Percentiles rank a stretch among this genome's conserved stretches.
phyloP scores from a whole-genome alignment of 2,888 invertebrate genomes.

The Salpingus planirostris region DNA sequence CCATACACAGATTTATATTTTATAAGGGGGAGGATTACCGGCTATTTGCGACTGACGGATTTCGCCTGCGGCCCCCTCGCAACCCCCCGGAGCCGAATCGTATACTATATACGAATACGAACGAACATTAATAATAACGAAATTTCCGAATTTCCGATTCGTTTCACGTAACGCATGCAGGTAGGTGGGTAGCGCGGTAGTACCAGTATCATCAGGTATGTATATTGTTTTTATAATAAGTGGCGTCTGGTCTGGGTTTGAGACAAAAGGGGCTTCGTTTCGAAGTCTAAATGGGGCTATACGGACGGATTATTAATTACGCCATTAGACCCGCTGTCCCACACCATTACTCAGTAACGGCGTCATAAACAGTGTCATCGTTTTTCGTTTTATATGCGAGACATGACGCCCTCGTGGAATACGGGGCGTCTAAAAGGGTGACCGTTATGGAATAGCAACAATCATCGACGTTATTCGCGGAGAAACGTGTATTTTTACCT shows the following conservation, averaged over 20 bases:
- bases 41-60: slow-evolving; percentile 13
- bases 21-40: slow-evolving; percentile 33
- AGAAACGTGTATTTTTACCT: no score
- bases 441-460: slow-evolving; percentile 14
- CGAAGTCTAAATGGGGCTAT: slow-evolving; percentile 1
- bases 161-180: no score
- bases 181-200: no score
- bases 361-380: slow-evolving; percentile 13
- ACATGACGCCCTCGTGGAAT: slow-evolving; percentile 3
- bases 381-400: slow-evolving; percentile 11
- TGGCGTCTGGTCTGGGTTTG: no score
- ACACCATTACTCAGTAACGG: slow-evolving; percentile 10
- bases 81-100: no score
- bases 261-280: no score
- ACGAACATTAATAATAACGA: no score
- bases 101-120: no score
- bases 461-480: slow-evolving; percentile 10
- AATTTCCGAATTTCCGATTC: no score
- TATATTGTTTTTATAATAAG: no score
- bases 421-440: slow-evolving; percentile 14
- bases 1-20: slow-evolving; percentile 33
- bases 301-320: slow-evolving; percentile 14
- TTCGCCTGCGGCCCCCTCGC: not conserved
- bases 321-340: slow-evolving; percentile 11
- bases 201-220: no score